phyloP scores from a whole-genome alignment of 2,113 vertebrate genomes.

The Epinephelus cyanopodus region DNA sequence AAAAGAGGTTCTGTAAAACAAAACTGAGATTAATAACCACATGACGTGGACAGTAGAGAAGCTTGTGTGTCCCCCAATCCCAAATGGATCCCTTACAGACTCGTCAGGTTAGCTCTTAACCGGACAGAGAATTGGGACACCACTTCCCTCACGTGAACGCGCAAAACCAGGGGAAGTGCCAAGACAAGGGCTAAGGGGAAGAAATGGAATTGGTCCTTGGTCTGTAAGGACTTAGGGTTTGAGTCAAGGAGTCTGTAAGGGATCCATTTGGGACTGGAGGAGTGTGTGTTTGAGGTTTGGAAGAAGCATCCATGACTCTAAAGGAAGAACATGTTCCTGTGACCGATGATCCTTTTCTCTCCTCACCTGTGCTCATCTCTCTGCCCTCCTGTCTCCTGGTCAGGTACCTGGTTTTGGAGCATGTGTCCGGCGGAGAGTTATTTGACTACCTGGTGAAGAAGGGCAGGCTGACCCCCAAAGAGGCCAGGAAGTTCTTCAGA shows the following conservation, averaged over 20 bases:
- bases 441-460: constrained; percentile 96
- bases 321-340: not conserved
- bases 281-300: not conserved
- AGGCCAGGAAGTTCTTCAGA: constrained; percentile 94
- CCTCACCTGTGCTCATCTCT: not conserved
- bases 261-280: too few species aligned
- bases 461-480: constrained; percentile 92
- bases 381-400: not conserved
- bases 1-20: not conserved
- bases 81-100: too few species aligned
- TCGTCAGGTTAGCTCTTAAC: too few species aligned
- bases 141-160: too few species aligned
- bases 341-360: not conserved
- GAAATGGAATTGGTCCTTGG: too few species aligned
- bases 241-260: too few species aligned
- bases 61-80: not conserved
- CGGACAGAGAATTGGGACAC: too few species aligned
- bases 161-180: too few species aligned
- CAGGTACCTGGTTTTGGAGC: constrained; percentile 94
- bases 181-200: too few species aligned
- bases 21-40: constrained; percentile 15
- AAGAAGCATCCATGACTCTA: not conserved
- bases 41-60: not conserved
- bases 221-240: too few species aligned
- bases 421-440: constrained; percentile 92